These are phyloP conservation scores for Heliconius charithonia DNA, from an alignment of 2,888 invertebrate species.

Conservation along the genomic window DNA sequence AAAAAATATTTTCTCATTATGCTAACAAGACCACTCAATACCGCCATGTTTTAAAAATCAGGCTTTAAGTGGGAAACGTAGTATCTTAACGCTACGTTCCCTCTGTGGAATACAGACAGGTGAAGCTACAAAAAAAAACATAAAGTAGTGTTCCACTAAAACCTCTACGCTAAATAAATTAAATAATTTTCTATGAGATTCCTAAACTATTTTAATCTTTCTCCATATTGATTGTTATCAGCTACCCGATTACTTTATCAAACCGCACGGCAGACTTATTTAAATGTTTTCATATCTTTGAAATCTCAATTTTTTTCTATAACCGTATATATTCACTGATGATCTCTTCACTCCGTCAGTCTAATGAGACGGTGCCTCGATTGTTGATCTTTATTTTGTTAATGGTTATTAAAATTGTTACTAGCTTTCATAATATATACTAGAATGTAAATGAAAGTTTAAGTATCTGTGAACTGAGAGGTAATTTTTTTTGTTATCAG, in stretches of 20 bases:
- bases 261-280: conserved; percentile 13
- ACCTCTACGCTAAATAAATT: not conserved
- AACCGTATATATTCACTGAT: conserved; percentile 9
- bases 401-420: conserved; percentile 10
- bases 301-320: conserved; percentile 16
- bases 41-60: too few relatives aligned
- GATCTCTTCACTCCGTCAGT: conserved; percentile 19
- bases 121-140: too few relatives aligned
- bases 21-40: too few relatives aligned
- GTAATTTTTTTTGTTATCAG: not conserved
- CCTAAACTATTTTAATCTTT: conserved; percentile 25
- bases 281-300: conserved; percentile 14
- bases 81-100: too few relatives aligned
- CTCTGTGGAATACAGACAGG: too few relatives aligned
- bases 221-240: conserved; percentile 1
- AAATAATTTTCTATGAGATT: not conserved
- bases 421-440: not conserved
- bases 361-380: conserved; percentile 13
- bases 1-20: too few relatives aligned
- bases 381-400: conserved; percentile 11
- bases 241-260: not conserved
- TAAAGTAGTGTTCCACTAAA: too few relatives aligned
- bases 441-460: not conserved
- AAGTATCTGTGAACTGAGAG: not conserved
- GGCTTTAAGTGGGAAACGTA: too few relatives aligned